phyloP scores from a whole-genome alignment of 2,888 invertebrate species.

The Cheilosia variabilis region DNA sequence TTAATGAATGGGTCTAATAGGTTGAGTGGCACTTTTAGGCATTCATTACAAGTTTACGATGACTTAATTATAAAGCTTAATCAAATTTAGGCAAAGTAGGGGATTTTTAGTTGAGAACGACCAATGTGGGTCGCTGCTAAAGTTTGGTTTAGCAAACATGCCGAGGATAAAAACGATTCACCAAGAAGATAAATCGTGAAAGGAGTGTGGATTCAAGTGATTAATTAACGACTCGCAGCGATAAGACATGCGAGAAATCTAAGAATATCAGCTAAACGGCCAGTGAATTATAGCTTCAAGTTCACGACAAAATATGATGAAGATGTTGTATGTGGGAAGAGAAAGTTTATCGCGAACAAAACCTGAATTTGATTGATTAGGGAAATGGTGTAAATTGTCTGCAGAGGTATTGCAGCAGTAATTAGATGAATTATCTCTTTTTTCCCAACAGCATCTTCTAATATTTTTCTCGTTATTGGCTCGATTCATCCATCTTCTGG shows the following conservation, averaged over 20 bases:
- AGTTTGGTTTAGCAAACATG: not conserved
- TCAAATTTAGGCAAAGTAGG: not conserved
- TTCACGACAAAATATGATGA: not conserved
- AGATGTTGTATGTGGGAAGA: conserved; percentile 1
- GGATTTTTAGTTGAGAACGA: not conserved
- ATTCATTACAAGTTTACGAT: not conserved
- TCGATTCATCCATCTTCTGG: no score
- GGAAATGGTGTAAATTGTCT: not conserved
- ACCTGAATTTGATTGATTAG: conserved; percentile 9
- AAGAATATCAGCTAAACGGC: not conserved
- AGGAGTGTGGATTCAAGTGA: not conserved
- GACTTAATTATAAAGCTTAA: not conserved
- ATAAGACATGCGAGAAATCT: not conserved
- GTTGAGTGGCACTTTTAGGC: not conserved
- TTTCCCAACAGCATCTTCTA: no score
- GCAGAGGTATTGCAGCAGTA: no score
- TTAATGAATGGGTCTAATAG: conserved; percentile 10
- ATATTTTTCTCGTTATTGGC: no score
- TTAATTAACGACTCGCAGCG: not conserved
- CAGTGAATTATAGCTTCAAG: not conserved
- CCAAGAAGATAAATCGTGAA: not conserved
- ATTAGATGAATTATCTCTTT: no score
- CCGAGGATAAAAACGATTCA: not conserved
- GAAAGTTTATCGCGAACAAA: not conserved
- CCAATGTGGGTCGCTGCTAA: not conserved